phyloP scores from a whole-genome alignment of 2,797 vertebrate species.

The Rachycentron canadum region DNA sequence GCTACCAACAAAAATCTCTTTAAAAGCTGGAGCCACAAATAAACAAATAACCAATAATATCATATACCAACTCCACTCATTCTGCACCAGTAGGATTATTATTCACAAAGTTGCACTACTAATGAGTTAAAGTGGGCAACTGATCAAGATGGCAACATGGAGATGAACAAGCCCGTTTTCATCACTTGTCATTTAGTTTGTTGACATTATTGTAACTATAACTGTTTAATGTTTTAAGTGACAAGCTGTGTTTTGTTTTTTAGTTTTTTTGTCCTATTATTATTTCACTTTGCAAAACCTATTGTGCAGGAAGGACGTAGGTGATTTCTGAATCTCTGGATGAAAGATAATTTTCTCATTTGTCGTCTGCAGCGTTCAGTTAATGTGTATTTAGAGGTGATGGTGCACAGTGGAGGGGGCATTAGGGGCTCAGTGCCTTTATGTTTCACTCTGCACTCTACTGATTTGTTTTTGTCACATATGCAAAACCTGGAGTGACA shows the following conservation, averaged over 20 bases:
- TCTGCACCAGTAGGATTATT: not conserved
- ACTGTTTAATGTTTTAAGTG: not conserved
- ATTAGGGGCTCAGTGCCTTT: not conserved
- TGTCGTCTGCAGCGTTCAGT: not conserved
- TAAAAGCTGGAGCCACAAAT: not conserved
- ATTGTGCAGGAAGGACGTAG: not conserved
- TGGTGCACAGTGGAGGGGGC: not conserved
- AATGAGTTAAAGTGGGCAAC: not conserved
- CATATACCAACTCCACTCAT: not conserved
- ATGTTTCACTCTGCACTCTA: too few relatives aligned
- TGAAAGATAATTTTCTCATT: not conserved
- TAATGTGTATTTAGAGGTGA: not conserved
- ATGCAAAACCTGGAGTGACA: not conserved
- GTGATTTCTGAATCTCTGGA: not conserved
- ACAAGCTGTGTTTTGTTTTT: too few relatives aligned
- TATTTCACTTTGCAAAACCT: too few relatives aligned
- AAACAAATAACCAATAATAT: not conserved
- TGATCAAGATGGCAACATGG: too few relatives aligned
- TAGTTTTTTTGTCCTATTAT: too few relatives aligned
- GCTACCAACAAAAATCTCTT: not conserved
- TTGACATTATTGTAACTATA: not conserved
- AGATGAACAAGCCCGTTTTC: not conserved
- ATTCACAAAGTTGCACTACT: not conserved
- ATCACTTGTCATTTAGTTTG: not conserved
- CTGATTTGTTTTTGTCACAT: not conserved